phyloP scores from a whole-genome alignment of 1,140 invertebrate genomes.

The Apis laboriosa region DNA sequence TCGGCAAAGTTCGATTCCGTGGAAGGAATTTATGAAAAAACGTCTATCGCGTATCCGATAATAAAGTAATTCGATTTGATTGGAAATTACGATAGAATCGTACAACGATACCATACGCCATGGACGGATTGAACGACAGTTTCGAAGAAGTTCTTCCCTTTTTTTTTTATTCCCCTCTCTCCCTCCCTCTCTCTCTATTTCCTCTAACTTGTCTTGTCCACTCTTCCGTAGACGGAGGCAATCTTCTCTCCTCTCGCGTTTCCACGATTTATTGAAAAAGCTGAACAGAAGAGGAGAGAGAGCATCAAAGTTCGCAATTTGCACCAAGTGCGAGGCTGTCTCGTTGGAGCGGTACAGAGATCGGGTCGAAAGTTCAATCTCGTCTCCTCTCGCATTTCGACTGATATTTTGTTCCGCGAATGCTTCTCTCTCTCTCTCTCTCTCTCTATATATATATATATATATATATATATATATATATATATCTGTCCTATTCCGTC shows the following conservation, averaged over 20 bases:
- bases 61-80: background rate
- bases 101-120: background rate
- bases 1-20: background rate
- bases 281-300: slow-evolving; percentile 46
- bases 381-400: slow-evolving; percentile 57
- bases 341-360: slow-evolving; percentile 48
- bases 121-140: slow-evolving; percentile 30
- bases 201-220: background rate
- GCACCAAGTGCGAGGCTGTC: slow-evolving; percentile 50
- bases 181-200: background rate
- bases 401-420: slow-evolving; percentile 52
- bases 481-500: background rate
- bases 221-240: slow-evolving; percentile 21
- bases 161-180: background rate
- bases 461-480: no score
- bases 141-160: slow-evolving; percentile 16
- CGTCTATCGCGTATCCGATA: background rate
- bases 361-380: slow-evolving; percentile 63
- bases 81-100: slow-evolving; percentile 22
- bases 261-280: slow-evolving; percentile 65
- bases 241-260: slow-evolving; percentile 58
- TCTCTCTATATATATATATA: background rate
- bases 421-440: background rate
- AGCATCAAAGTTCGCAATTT: slow-evolving; percentile 64
- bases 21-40: background rate